These are phyloP conservation scores for Drosophila setosimentum DNA, from an alignment of 2,888 invertebrate genomes.

Conservation along the genomic window DNA sequence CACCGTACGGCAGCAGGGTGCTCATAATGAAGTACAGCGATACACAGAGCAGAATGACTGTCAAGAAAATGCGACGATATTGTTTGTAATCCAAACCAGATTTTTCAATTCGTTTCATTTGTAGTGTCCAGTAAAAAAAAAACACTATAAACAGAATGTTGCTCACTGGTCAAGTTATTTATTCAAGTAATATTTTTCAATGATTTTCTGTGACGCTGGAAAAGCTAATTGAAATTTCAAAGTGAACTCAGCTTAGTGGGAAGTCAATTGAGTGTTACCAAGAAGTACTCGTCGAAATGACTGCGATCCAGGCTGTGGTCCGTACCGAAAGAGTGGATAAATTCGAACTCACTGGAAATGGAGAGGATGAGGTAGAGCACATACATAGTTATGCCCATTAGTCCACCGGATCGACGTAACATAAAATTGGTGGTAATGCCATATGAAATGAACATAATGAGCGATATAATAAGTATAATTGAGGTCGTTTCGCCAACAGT, in stretches of 20 bases:
- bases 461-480: constrained; percentile 12
- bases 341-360: constrained; percentile 33
- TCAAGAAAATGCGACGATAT: constrained; percentile 1
- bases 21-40: constrained; percentile 20
- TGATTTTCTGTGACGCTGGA: neutral
- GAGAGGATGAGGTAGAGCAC: constrained; percentile 22
- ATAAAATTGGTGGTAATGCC: constrained; percentile 41
- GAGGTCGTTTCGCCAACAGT: constrained; percentile 36
- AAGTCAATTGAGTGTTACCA: neutral
- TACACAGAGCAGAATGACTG: constrained; percentile 3
- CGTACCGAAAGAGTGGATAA: constrained; percentile 43
- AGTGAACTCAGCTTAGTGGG: constrained; percentile 4
- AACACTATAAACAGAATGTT: neutral
- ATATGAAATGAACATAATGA: constrained; percentile 14
- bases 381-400: constrained; percentile 37
- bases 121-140: neutral
- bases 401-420: constrained; percentile 41
- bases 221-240: neutral
- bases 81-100: neutral
- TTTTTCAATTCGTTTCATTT: neutral
- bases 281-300: constrained; percentile 29
- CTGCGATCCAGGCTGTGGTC: constrained; percentile 46
- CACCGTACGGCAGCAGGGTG: neutral
- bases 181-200: neutral
- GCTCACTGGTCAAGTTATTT: neutral